Evolutionary conservation across 1,140 invertebrate species (phyloP).

Genomic region (Orchesella cincta): DNA sequence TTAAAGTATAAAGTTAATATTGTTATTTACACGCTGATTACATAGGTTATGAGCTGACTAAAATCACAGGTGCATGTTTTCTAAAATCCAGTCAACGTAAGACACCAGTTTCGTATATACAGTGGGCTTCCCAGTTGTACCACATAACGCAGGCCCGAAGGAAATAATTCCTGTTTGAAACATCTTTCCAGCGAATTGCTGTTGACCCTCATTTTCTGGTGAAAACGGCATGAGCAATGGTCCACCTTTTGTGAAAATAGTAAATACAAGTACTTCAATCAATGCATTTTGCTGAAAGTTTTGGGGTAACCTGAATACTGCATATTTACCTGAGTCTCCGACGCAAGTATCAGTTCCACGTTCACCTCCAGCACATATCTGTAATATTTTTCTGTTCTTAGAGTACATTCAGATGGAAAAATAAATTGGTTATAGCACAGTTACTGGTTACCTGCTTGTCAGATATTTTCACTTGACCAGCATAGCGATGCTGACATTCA

Average conservation of each 20-base stretch:
- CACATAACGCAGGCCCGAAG: slow-evolving; percentile 57
- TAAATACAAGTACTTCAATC: not conserved
- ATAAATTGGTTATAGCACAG: too few relatives aligned
- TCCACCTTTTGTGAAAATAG: slow-evolving; percentile 51
- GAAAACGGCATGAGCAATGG: slow-evolving; percentile 51
- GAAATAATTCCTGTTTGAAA: slow-evolving; percentile 62
- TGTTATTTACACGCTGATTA: too few relatives aligned
- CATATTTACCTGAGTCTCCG: slow-evolving; percentile 24
- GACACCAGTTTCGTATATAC: slow-evolving; percentile 63
- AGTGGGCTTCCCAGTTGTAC: slow-evolving; percentile 30
- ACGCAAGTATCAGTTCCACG: slow-evolving; percentile 42
- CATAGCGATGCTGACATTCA: not conserved
- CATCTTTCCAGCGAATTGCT: slow-evolving; percentile 48
- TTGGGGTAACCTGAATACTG: too few relatives aligned
- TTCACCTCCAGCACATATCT: slow-evolving; percentile 44
- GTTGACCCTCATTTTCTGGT: slow-evolving; percentile 9
- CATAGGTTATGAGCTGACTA: too few relatives aligned
- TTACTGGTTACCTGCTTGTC: too few relatives aligned
- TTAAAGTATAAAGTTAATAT: too few relatives aligned
- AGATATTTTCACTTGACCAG: not conserved
- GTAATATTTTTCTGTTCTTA: too few relatives aligned
- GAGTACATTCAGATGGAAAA: too few relatives aligned
- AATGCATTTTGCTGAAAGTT: not conserved
- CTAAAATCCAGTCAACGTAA: slow-evolving; percentile 70
- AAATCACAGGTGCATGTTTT: slow-evolving; percentile 55